Evolutionary conservation across 2,888 invertebrate species (phyloP).

Genomic region (Beris morrisii): DNA sequence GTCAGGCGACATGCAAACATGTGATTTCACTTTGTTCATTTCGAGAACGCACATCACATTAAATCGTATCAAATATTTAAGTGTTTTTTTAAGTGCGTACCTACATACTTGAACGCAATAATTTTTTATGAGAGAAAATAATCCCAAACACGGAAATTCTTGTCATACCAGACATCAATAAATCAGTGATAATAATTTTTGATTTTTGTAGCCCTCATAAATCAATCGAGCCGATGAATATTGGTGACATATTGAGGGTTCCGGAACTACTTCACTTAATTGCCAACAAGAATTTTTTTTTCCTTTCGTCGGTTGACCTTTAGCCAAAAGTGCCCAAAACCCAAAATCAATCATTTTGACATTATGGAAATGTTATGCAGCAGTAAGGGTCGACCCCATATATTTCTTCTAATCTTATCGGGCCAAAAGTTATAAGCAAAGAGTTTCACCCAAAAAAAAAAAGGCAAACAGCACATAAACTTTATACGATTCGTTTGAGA

Average conservation of each 20-base stretch:
- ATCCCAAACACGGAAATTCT: neutral
- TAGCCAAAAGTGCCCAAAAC: slow-evolving; percentile 16
- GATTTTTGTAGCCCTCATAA: slow-evolving; percentile 11
- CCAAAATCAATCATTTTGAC: slow-evolving; percentile 32
- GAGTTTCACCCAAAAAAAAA: neutral
- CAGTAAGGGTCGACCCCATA: slow-evolving; percentile 16
- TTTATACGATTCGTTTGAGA: slow-evolving; percentile 19
- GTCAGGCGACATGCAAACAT: too few relatives aligned
- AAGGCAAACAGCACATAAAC: slow-evolving; percentile 16
- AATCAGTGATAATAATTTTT: neutral
- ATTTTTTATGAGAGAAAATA: too few relatives aligned
- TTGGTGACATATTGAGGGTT: slow-evolving; percentile 28
- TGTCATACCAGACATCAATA: neutral
- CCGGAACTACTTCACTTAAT: slow-evolving; percentile 27
- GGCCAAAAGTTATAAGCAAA: neutral
- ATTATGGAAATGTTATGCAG: slow-evolving; percentile 22
- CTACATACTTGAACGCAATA: too few relatives aligned
- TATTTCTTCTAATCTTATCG: neutral
- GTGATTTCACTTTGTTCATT: too few relatives aligned
- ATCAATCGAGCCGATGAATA: slow-evolving; percentile 20
- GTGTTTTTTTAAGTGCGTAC: too few relatives aligned
- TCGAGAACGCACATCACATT: too few relatives aligned
- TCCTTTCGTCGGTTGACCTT: slow-evolving; percentile 12
- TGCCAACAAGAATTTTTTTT: slow-evolving; percentile 22
- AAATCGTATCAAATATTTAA: too few relatives aligned